A percentile compares a stretch with the other conserved stretches of the same genome.
Conservation (phyloP, 2,888 invertebrate genomes). For the Tenthredo livida region DNA sequence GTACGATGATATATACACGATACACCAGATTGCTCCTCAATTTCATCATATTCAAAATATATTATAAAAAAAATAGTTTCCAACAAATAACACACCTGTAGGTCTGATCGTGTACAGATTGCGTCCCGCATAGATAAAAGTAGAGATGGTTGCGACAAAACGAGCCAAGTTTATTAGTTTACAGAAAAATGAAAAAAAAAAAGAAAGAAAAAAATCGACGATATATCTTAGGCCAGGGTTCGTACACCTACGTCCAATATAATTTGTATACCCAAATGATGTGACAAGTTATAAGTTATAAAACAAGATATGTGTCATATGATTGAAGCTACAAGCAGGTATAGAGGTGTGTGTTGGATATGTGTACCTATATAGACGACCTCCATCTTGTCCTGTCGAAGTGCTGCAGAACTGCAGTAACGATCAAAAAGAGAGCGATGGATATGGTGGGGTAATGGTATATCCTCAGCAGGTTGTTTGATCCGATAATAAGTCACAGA, state of each 20-base stretch:
- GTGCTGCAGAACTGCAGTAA: conserved; percentile 13
- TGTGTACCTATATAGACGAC: conserved; percentile 75
- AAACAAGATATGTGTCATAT: not conserved
- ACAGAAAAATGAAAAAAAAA: not conserved
- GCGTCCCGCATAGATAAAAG: not conserved
- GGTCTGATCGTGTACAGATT: not conserved
- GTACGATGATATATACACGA: too few relatives aligned
- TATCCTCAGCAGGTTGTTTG: not conserved
- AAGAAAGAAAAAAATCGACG: not conserved
- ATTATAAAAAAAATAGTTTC: too few relatives aligned
- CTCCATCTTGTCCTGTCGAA: conserved; percentile 73
- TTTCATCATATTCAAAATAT: too few relatives aligned
- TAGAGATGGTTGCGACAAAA: not conserved
- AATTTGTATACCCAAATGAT: too few relatives aligned
- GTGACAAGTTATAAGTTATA: too few relatives aligned
- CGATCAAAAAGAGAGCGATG: not conserved
- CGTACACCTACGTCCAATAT: too few relatives aligned
- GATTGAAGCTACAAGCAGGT: not conserved
- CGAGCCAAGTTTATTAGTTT: not conserved
- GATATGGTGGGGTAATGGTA: not conserved
- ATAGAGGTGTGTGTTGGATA: too few relatives aligned
- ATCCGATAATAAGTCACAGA: not conserved
- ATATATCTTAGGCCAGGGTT: not conserved
- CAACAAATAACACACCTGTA: not conserved
- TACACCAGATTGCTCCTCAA: too few relatives aligned